Evolutionary conservation across 1,140 invertebrate species (phyloP), one percentile per base, ranked within the genome.

Genomic region (Drosophila dunni): DNA sequence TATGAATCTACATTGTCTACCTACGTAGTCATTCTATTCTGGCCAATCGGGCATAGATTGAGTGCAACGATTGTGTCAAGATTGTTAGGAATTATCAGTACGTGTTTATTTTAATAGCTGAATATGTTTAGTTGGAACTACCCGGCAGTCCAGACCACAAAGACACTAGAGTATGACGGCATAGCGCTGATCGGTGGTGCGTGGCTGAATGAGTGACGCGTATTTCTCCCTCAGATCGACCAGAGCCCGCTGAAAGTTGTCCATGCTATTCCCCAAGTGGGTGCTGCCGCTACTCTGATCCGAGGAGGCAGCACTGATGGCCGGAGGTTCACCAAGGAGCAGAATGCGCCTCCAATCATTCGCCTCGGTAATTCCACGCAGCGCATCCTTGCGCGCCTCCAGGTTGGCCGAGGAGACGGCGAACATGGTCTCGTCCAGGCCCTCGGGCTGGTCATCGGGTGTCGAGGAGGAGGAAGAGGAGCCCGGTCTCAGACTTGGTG

Each of bases 181-280:
- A 64, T 81, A 89, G 36, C 66, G 85, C 17, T 68, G 56, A 38
- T 71, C 76, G 42, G 51, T 33, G 50, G 40, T 67, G 7, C 67
- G 78, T 1, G 85, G 74, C 20, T 81, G 80, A 7, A 81, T 63
- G 0, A 89, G 65, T 0, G 71, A 58, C 10, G 84, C 70, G 54
- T 89, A 89, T 24, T 89, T 89, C 20, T 89, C 85, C 33, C 83
- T 71, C 10, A 89, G 60, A 53, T 89, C 81, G 9, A 76, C 75
- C 29, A 89, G 54, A 3, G 84, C 84, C 0, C 75, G 70, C 29
- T 89, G 84, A 10, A 89, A 89, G 50, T 65, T 84, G 24, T 89
- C 85, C 85, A 89, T 73, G 78, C 75, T 89, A 54, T 8, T 81
- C 46, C 73, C 84, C 33, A 89, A 38, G 40, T 82, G 64, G 7